phyloP scores from a whole-genome alignment of 2,797 vertebrate genomes.

The Bufotes viridis region DNA sequence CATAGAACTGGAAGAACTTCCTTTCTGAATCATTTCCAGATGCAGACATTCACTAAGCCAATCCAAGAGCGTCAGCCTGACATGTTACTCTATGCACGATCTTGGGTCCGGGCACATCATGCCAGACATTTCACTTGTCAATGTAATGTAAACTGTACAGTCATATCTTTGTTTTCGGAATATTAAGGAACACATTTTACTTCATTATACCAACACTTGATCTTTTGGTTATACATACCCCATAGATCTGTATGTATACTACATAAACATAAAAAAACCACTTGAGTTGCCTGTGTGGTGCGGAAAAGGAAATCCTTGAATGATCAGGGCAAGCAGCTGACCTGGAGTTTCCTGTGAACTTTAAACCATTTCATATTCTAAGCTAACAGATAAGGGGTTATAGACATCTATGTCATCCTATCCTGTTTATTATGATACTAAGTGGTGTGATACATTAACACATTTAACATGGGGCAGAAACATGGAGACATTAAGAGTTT shows the following conservation, averaged over 20 bases:
- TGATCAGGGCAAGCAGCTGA: background rate
- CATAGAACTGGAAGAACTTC: slow-evolving; percentile 76
- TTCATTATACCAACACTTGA: slow-evolving; percentile 2
- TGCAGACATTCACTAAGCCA: slow-evolving; percentile 22
- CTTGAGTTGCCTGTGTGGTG: background rate
- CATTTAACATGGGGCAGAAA: background rate
- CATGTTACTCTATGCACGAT: slow-evolving; percentile 6
- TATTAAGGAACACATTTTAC: slow-evolving; percentile 8
- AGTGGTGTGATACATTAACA: background rate
- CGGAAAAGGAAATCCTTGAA: background rate
- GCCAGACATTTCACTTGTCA: slow-evolving; percentile 13
- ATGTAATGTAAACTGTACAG: background rate
- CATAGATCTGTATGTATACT: slow-evolving; percentile 12
- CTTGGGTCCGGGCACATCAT: background rate
- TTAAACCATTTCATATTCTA: slow-evolving; percentile 1
- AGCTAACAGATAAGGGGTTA: background rate
- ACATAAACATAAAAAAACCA: background rate
- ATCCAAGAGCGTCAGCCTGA: slow-evolving; percentile 3
- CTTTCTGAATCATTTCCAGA: slow-evolving; percentile 76
- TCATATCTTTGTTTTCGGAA: slow-evolving; percentile 23
- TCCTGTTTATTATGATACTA: background rate
- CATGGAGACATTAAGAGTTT: background rate
- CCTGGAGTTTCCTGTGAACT: background rate
- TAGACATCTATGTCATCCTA: background rate
- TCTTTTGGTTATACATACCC: background rate